Conservation (phyloP, 2,888 invertebrate species). For the Oscheius sp. region DNA sequence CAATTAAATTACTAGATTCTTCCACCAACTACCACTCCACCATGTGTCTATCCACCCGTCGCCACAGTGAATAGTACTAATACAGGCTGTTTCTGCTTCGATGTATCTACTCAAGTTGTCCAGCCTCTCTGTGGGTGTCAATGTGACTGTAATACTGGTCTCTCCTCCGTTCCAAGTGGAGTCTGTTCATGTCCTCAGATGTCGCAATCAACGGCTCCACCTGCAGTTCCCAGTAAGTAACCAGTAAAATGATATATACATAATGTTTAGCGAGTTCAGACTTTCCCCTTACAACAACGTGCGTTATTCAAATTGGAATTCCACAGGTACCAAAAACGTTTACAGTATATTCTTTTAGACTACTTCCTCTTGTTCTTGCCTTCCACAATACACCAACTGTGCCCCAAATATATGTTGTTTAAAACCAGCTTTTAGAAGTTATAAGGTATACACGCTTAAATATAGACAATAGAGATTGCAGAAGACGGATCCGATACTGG, state of each 20-base stretch:
- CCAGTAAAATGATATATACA: neutral
- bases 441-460: neutral
- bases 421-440: slow-evolving; percentile 16
- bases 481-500: neutral
- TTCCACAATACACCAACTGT: slow-evolving; percentile 22
- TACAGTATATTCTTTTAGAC: neutral
- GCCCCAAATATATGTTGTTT: slow-evolving; percentile 22
- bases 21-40: slow-evolving; percentile 18
- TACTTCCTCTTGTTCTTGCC: neutral
- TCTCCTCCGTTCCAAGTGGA: slow-evolving; percentile 47
- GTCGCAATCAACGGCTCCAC: neutral
- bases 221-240: neutral
- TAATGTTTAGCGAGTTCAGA: neutral
- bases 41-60: slow-evolving; percentile 40
- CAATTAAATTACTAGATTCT: neutral
- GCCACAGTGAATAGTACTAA: slow-evolving; percentile 41
- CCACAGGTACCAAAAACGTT: neutral
- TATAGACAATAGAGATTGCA: neutral
- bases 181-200: slow-evolving; percentile 52
- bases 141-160: slow-evolving; percentile 46
- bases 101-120: slow-evolving; percentile 38
- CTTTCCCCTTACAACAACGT: slow-evolving; percentile 17
- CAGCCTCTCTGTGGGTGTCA: slow-evolving; percentile 44
- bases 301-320: slow-evolving; percentile 18
- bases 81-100: slow-evolving; percentile 50